Percentiles rank a stretch among this genome's conserved stretches.
phyloP scores from a whole-genome alignment of 2,888 invertebrate genomes.

The Leptothorax acervorum region DNA sequence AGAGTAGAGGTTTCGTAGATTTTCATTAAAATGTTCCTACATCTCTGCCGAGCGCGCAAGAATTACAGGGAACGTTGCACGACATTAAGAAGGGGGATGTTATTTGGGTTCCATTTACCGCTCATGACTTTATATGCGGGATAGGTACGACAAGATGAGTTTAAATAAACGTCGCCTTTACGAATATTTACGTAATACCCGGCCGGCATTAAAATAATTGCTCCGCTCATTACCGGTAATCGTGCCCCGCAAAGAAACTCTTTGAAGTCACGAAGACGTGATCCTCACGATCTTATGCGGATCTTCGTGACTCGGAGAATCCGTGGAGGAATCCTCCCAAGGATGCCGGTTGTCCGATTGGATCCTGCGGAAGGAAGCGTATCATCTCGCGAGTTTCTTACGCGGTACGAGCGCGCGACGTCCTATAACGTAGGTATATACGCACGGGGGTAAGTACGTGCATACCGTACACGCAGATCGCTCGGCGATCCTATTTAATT shows the following conservation, averaged over 20 bases:
- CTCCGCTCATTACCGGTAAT: conserved; percentile 68
- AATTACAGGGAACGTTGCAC: conserved; percentile 8
- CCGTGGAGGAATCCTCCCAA: conserved; percentile 34
- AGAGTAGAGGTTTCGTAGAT: conserved; percentile 5
- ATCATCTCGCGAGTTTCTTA: conserved; percentile 49
- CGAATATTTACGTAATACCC: conserved; percentile 64
- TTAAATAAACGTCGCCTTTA: conserved; percentile 67
- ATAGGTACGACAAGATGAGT: conserved; percentile 24
- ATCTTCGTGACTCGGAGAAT: conserved; percentile 62
- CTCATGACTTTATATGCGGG: conserved; percentile 20
- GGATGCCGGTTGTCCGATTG: conserved; percentile 45
- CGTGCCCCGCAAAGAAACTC: conserved; percentile 60
- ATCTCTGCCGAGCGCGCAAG: background rate
- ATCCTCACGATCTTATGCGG: conserved; percentile 47
- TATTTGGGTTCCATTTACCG: background rate
- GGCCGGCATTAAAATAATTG: conserved; percentile 70
- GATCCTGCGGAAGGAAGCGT: conserved; percentile 50
- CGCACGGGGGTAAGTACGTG: conserved; percentile 12
- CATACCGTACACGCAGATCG: conserved; percentile 59
- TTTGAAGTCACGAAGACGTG: conserved; percentile 63
- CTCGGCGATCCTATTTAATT: conserved; percentile 76
- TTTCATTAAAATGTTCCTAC: background rate
- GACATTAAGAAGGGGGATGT: conserved; percentile 1
- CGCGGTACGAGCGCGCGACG: conserved; percentile 34
- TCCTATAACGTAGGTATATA: background rate